Conservation (phyloP, 64 coral and sea anemone genomes). For the Acropora tenuis region DNA sequence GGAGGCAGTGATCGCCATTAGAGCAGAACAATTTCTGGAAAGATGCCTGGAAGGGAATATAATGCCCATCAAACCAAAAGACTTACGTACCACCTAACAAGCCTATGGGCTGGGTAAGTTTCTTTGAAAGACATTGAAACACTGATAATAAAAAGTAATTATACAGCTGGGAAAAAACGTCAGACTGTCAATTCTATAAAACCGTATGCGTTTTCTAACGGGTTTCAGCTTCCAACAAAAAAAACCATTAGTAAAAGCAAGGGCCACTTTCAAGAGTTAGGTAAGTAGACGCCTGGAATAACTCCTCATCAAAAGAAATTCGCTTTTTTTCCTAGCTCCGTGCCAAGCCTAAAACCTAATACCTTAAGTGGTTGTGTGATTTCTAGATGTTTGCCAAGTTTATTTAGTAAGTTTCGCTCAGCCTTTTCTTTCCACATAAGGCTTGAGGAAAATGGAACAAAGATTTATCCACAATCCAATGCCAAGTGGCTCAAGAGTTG, state of each 20-base stretch:
- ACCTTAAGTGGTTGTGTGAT: background rate
- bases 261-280: background rate
- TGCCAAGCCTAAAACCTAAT: background rate
- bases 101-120: constrained; percentile 8
- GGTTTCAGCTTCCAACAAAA: background rate
- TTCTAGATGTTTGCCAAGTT: background rate
- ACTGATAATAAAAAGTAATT: constrained; percentile 7
- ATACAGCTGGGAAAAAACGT: background rate
- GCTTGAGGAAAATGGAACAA: background rate
- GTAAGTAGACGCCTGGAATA: background rate
- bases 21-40: background rate
- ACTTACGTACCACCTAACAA: background rate
- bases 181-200: background rate
- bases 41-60: background rate
- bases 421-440: background rate
- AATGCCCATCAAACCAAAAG: constrained; percentile 13
- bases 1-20: background rate
- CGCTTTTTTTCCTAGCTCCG: background rate
- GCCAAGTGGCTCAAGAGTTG: constrained; percentile 1
- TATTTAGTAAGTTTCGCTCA: background rate
- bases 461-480: constrained; percentile 1
- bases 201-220: background rate
- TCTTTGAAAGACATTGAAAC: constrained; percentile 4
- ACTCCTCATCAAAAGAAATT: background rate
- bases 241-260: background rate